Conservation (phyloP, 2,797 vertebrate species). For the Enteromius trimaculatus region DNA sequence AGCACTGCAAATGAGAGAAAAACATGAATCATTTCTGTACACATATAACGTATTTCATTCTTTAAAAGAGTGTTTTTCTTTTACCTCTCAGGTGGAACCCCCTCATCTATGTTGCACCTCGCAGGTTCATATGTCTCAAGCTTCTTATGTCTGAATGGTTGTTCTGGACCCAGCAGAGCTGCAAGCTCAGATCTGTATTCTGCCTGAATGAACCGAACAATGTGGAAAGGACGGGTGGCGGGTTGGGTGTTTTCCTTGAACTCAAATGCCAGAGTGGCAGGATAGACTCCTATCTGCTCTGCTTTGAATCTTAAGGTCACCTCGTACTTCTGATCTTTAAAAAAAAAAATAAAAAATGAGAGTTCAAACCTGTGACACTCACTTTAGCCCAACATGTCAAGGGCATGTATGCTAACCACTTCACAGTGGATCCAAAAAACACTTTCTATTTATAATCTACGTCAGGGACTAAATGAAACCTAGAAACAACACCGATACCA, state of each 20-base stretch:
- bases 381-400: neutral
- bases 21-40: neutral
- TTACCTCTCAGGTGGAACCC: constrained; percentile 66
- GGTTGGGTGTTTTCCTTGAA: constrained; percentile 72
- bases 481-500: neutral
- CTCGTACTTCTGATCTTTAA: constrained; percentile 75
- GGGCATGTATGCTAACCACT: neutral
- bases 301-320: constrained; percentile 75
- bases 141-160: constrained; percentile 59
- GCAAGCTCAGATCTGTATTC: constrained; percentile 74
- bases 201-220: constrained; percentile 82
- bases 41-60: neutral
- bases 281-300: constrained; percentile 77
- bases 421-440: neutral
- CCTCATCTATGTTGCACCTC: constrained; percentile 71
- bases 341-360: neutral
- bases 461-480: neutral
- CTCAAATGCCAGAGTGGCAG: constrained; percentile 76
- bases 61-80: neutral
- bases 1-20: constrained; percentile 9
- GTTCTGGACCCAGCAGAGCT: constrained; percentile 74
- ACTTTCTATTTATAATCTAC: neutral
- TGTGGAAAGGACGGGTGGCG: constrained; percentile 74
- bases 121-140: constrained; percentile 43
- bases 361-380: neutral